Evolutionary conservation across 2,113 vertebrate genomes (phyloP).

Genomic region (Cyprinus carpio): DNA sequence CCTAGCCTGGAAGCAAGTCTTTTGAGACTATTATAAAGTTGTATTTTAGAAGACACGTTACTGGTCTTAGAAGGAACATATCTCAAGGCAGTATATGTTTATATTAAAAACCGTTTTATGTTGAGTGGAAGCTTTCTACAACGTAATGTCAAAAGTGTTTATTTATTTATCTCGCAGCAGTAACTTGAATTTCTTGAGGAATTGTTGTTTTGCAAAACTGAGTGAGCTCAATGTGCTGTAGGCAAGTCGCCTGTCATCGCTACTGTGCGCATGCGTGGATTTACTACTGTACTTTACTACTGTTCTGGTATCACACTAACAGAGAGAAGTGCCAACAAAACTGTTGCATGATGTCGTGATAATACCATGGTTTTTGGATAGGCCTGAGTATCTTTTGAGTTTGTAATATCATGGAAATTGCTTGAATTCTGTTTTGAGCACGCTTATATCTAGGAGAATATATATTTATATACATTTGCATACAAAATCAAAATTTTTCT

Average conservation of each 20-base stretch:
- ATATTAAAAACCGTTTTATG: background rate
- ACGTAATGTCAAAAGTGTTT: background rate
- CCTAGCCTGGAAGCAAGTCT: background rate
- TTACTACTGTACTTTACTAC: no score
- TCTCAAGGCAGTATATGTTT: background rate
- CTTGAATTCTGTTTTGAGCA: background rate
- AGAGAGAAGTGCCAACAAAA: background rate
- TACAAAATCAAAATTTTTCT: background rate
- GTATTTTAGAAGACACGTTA: no score
- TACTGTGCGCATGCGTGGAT: slow-evolving; percentile 13
- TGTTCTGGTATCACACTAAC: background rate
- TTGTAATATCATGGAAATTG: background rate
- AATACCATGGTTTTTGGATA: background rate
- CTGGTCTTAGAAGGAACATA: background rate
- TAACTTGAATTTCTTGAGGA: background rate
- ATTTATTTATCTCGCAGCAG: background rate
- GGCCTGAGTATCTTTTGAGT: no score
- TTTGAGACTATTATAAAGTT: background rate
- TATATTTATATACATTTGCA: background rate
- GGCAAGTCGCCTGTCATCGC: background rate
- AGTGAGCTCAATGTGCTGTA: background rate
- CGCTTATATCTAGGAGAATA: no score
- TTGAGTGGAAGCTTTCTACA: background rate
- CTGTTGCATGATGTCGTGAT: background rate
- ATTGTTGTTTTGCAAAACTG: background rate